Evolutionary conservation across 2,113 vertebrate species (phyloP), one percentile per base, ranked within the genome.

Genomic region (Dendrocopos noguchii): DNA sequence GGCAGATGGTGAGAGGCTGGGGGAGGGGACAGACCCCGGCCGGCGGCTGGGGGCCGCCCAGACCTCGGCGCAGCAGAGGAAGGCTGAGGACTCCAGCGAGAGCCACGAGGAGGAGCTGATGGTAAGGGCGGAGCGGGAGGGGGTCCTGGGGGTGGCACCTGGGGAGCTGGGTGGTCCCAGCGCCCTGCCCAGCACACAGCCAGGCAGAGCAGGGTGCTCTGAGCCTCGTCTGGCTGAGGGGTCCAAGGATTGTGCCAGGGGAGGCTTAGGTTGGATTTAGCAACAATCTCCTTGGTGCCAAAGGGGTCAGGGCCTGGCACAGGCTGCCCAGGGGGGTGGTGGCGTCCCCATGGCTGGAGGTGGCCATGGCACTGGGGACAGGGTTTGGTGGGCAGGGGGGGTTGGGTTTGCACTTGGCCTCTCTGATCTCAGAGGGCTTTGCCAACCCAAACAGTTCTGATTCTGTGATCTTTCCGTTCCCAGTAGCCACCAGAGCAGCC

Each of bases 61-160:
- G n/a, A 97, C 95, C 1, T 94, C 95, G 1, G 96, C 97, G 0
- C 97, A 97, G 85, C 97, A 95, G 19, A 97, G 97, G 87, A 98
- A 97, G 89, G 96, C 85, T 0, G 98, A 99, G 85, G 99, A 99
- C 71, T 98, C 98, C 91, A 99, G 99, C 3, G 98, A 99, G 98
- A 99, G 99, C 91, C 97, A 5, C 1, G 99, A 99, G 97, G 99
- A 99, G 12, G 98, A 99, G 67, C 97, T 91, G 6, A 95, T 52
- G 96, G 98, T 99, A 95, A 99, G 82, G 1, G 44, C 12, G 3
- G 44, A 46, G 65, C 22, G 0, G 7, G 31, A 15, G 63, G 2
- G 0, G 13, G 13, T 1, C 0, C 12, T 22, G 7, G 73, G 70
- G 65, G 5, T 7, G 44, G 70, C 36, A 5, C 18, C 25, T 1